These are phyloP conservation scores for Atethmia centrago DNA, from an alignment of 2,888 invertebrate genomes.

Conservation along the genomic window DNA sequence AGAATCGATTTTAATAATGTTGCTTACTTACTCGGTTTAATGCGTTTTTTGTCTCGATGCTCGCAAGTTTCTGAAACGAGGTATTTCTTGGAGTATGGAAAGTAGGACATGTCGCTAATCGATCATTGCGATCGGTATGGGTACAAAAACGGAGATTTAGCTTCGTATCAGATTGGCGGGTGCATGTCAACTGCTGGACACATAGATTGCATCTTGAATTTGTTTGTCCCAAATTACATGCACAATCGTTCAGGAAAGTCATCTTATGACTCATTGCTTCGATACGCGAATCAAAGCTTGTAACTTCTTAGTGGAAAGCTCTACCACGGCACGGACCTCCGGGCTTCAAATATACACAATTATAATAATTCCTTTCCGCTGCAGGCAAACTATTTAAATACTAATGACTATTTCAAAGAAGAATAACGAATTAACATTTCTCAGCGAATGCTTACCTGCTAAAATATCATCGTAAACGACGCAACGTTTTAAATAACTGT, in stretches of 20 bases:
- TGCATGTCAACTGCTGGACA: constrained; percentile 41
- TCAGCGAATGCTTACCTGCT: constrained; percentile 35
- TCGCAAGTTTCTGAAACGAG: constrained; percentile 68
- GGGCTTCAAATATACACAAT: neutral
- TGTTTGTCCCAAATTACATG: constrained; percentile 30
- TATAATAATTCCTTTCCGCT: neutral
- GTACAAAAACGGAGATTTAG: constrained; percentile 56
- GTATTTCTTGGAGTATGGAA: constrained; percentile 66
- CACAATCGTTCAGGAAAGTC: constrained; percentile 10
- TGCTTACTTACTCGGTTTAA: constrained; percentile 66
- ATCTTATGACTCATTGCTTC: neutral
- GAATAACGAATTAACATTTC: constrained; percentile 32
- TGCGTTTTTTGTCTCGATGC: constrained; percentile 69
- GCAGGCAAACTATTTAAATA: constrained; percentile 22
- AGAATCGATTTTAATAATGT: constrained; percentile 66
- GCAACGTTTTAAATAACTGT: constrained; percentile 28
- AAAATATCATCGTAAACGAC: constrained; percentile 25
- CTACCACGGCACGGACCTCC: neutral
- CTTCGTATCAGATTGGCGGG: constrained; percentile 46
- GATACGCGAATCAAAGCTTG: neutral
- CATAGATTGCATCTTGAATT: constrained; percentile 49
- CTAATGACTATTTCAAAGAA: constrained; percentile 27
- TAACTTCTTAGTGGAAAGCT: neutral
- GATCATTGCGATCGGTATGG: constrained; percentile 52
- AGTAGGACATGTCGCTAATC: constrained; percentile 61